Conservation (phyloP, 2,113 vertebrate genomes). For the Periophthalmodon schlosseri region DNA sequence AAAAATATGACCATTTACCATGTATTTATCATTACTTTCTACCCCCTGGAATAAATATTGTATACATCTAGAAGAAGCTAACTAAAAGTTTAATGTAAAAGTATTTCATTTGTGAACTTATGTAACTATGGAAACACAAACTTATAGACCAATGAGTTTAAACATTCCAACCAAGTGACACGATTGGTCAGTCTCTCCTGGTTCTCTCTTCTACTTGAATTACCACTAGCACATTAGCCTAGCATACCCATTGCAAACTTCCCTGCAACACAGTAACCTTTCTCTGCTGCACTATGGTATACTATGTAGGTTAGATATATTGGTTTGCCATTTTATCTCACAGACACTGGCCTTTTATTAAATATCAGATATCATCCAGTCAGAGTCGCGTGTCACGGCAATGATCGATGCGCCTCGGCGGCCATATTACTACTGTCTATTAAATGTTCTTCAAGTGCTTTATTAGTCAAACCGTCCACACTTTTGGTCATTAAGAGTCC, state of each 20-base stretch:
- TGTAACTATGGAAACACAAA: neutral
- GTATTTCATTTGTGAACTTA: too few relatives aligned
- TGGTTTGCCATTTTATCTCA: constrained; percentile 52
- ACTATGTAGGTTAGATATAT: constrained; percentile 30
- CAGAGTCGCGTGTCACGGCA: constrained; percentile 22
- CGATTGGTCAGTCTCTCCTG: neutral
- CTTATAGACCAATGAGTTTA: constrained; percentile 20
- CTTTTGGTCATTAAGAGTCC: constrained; percentile 14
- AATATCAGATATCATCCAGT: constrained; percentile 50
- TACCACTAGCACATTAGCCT: neutral
- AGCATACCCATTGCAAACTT: constrained; percentile 6
- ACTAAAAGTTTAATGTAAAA: too few relatives aligned
- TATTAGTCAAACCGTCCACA: constrained; percentile 9
- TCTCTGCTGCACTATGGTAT: neutral
- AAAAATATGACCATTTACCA: too few relatives aligned
- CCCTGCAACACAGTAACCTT: neutral
- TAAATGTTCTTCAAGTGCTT: neutral
- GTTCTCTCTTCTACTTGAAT: constrained; percentile 16
- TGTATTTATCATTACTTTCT: too few relatives aligned
- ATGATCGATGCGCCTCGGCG: constrained; percentile 38
- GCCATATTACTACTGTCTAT: constrained; percentile 12
- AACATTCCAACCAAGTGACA: neutral
- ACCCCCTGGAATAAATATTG: too few relatives aligned
- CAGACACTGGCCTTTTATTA: constrained; percentile 59
- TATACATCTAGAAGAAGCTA: too few relatives aligned